Percentiles rank a stretch among this genome's conserved stretches.
phyloP scores from a whole-genome alignment of 2,888 invertebrate genomes.

The Mantis religiosa region DNA sequence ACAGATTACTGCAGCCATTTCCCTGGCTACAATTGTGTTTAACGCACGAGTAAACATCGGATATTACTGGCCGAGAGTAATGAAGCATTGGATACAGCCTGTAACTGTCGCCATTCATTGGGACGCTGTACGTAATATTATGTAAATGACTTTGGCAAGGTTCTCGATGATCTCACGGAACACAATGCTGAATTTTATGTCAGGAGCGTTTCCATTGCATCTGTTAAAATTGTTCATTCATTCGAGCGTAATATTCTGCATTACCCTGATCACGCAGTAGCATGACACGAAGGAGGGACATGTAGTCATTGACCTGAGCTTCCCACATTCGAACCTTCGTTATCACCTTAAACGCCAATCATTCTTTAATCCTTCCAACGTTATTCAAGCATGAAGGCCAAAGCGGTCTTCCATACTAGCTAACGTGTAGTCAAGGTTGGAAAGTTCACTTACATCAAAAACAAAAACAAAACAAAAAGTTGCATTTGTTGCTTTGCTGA shows the following conservation, averaged over 20 bases:
- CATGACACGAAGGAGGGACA: not conserved
- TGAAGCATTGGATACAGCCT: not conserved
- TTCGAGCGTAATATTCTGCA: not conserved
- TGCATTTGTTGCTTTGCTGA: no score
- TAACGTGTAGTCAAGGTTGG: no score
- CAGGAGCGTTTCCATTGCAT: not conserved
- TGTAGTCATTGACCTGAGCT: not conserved
- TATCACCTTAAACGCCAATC: not conserved
- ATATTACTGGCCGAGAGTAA: no score
- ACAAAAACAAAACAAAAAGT: no score
- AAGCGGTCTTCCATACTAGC: no score
- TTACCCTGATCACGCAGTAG: not conserved
- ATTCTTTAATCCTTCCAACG: not conserved
- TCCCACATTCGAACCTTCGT: not conserved
- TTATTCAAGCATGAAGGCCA: not conserved
- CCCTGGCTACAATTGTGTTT: no score
- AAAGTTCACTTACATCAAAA: no score
- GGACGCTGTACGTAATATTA: not conserved
- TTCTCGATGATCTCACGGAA: not conserved
- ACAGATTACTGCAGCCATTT: no score
- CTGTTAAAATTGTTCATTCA: not conserved
- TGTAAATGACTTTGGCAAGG: not conserved
- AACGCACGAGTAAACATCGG: no score
- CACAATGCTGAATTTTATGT: not conserved
- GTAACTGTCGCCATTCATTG: not conserved